Evolutionary conservation across 2,888 invertebrate genomes (phyloP), one percentile per base, ranked within the genome.

Genomic region (Galeruca laticollis): DNA sequence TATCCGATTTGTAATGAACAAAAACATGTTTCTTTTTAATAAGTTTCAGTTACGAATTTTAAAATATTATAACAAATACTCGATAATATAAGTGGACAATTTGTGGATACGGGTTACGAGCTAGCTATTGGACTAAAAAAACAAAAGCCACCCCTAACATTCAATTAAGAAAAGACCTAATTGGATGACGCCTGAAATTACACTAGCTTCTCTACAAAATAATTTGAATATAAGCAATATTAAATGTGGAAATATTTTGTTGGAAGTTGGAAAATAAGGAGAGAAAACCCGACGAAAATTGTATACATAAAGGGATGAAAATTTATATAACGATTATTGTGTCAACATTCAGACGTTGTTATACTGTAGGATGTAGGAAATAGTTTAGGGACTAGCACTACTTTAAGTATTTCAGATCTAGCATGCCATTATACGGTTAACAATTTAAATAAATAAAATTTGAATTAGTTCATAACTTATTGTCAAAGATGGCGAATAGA

Each of bases 151-250:
- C 79, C 78, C 78, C 80, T 79, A 80, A 81, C 82, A 83, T 84
- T 83, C 83, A 84, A 84, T 84, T 84, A 84, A 81, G 79, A 74
- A 73, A 73, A 77, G 75, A 76, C 77, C 81, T 83, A 83, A 84
- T 83, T 83, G 82, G 80, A 80, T 77, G 76, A 78, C 73, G 75
- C 75, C 78, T 76, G 76, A 78, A 71, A 63, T 73, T 74, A 73
- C 75, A 70, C 71, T 74, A 71, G 72, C 75, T 73, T 63, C 72
- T 70, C 73, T 74, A 66, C 68, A 69, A 75, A 75, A 76, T 83
- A 84, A 84, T 84, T 84, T 83, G 82, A 83, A 84, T 84, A 83
- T 84, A 83, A 84, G 84, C 82, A 82, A 81, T 82, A 83, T 83
- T 84, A 83, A 83, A 84, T 82, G 80, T 80, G 76, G 76, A 80